phyloP scores from a whole-genome alignment of 2,888 invertebrate genomes.

The Octonoba sinensis region DNA sequence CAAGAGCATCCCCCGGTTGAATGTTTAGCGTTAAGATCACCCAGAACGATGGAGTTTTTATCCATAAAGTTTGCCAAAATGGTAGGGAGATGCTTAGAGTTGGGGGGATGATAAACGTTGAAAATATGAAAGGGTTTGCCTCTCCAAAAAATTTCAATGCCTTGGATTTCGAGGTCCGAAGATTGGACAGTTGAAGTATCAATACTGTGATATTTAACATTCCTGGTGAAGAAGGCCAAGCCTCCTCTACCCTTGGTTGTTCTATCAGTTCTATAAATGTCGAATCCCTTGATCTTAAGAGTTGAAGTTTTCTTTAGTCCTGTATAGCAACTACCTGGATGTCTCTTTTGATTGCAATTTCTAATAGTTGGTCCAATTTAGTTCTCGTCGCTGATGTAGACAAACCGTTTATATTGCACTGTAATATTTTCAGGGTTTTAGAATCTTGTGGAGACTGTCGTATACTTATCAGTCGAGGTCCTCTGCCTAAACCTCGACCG shows the following conservation, averaged over 20 bases:
- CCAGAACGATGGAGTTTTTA: neutral
- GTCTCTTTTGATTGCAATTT: neutral
- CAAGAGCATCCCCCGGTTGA: neutral
- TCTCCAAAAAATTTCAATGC: neutral
- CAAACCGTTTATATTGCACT: neutral
- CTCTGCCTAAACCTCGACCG: too few relatives aligned
- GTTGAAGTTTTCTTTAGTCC: neutral
- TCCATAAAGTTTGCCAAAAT: neutral
- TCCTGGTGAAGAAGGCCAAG: conserved; percentile 4
- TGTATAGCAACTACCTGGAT: neutral
- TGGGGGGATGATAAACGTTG: conserved; percentile 17
- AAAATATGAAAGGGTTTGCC: too few relatives aligned
- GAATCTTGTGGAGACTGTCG: too few relatives aligned
- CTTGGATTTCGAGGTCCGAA: neutral
- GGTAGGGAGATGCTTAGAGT: neutral
- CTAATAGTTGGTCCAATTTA: neutral
- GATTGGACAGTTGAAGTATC: neutral
- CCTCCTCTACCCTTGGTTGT: neutral
- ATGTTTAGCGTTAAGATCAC: conserved; percentile 14
- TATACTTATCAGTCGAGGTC: too few relatives aligned
- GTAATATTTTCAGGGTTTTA: neutral
- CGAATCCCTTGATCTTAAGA: neutral
- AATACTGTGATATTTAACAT: neutral
- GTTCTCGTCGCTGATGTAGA: neutral
- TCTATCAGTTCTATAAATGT: conserved; percentile 9